A percentile compares a stretch with the other conserved stretches of the same genome.
Conservation (phyloP, 1,140 invertebrate genomes). For the Tribolium madens region DNA sequence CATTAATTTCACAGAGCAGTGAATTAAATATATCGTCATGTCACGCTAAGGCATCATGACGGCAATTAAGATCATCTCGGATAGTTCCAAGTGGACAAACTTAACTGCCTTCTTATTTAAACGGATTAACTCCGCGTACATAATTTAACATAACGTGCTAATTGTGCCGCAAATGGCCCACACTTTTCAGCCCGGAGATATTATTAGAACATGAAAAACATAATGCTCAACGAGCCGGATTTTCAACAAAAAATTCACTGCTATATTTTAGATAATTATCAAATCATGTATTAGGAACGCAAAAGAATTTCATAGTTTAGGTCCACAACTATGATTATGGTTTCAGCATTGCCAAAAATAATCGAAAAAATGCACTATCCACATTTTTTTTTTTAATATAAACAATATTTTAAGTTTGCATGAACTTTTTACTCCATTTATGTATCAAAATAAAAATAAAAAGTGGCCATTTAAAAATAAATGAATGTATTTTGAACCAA, state of each 20-base stretch:
- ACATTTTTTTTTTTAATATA: no score
- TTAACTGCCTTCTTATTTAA: conserved; percentile 53
- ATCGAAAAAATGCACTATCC: no score
- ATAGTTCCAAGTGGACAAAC: conserved; percentile 60
- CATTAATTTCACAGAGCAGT: conserved; percentile 61
- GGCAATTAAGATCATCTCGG: conserved; percentile 59
- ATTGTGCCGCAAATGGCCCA: conserved; percentile 46
- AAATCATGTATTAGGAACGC: no score
- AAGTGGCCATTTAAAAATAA: no score
- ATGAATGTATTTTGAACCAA: no score
- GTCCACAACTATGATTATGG: no score
- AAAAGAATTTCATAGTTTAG: no score
- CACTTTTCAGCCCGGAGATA: background rate
- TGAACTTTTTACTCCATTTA: no score
- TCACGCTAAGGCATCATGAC: conserved; percentile 58
- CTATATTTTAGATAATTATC: no score
- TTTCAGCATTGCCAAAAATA: no score
- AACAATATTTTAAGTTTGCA: no score
- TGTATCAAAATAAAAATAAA: no score
- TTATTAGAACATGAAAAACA: conserved; percentile 18
- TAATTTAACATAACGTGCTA: conserved; percentile 53
- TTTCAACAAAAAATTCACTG: background rate
- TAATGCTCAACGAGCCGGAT: background rate
- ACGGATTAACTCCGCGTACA: conserved; percentile 47
- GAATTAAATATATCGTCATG: conserved; percentile 58